phyloP scores from a whole-genome alignment of 2,113 vertebrate species.

The Platysteira castanea region DNA sequence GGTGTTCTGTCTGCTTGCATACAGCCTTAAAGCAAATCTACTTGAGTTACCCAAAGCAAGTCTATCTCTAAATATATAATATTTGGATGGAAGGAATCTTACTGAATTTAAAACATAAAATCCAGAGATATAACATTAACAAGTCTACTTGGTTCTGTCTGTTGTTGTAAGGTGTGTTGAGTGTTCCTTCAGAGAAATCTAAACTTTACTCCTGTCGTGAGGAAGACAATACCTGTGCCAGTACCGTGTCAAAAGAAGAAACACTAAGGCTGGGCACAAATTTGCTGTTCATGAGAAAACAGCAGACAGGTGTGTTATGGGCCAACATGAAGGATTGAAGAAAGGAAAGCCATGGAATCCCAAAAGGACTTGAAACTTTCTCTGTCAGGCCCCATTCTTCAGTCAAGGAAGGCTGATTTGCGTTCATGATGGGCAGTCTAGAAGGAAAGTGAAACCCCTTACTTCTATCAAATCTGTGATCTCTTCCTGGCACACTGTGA shows the following conservation, averaged over 20 bases:
- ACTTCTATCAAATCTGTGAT: not conserved
- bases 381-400: not conserved
- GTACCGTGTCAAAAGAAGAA: accelerated
- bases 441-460: not conserved
- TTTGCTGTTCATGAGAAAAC: not conserved
- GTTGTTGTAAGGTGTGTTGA: accelerated
- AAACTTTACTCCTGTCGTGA: not conserved
- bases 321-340: not conserved
- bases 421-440: not conserved
- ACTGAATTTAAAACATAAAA: not conserved
- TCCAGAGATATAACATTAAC: not conserved
- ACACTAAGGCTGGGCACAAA: not conserved
- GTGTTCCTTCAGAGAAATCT: not conserved
- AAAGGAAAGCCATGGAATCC: not conserved
- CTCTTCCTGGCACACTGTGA: not conserved
- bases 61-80: not conserved
- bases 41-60: not conserved
- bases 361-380: not conserved
- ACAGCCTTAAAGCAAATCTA: not conserved
- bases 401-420: not conserved
- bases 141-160: not conserved
- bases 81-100: not conserved
- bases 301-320: accelerated
- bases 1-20: not conserved
- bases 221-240: not conserved